Conservation (phyloP, 2,113 vertebrate genomes). For the Oreochromis aureus region DNA sequence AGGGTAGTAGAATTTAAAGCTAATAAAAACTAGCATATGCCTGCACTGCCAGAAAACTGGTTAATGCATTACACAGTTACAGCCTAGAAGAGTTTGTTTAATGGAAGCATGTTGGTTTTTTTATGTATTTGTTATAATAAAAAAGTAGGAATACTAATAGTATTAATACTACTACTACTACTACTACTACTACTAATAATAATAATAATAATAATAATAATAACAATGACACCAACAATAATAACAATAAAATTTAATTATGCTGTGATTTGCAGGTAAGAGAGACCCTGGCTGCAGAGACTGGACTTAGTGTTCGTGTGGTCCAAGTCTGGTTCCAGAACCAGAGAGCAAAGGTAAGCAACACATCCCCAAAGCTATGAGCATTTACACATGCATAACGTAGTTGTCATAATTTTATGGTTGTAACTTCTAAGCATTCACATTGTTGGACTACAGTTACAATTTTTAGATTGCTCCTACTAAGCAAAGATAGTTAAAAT, state of each 20-base stretch:
- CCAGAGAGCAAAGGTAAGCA: constrained; percentile 93
- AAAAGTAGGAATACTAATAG: not conserved
- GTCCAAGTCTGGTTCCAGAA: constrained; percentile 99
- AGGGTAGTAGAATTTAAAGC: not conserved
- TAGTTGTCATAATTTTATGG: not conserved
- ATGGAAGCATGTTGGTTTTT: not conserved
- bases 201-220: not conserved
- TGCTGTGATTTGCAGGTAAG: constrained; percentile 76
- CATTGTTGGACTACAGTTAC: not conserved
- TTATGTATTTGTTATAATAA: not conserved
- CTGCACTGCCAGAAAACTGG: not conserved
- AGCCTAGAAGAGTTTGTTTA: not conserved
- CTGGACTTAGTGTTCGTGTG: constrained; percentile 89
- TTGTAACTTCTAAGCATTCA: not conserved
- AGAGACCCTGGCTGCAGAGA: constrained; percentile 92
- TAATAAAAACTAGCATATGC: not conserved
- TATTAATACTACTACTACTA: not conserved
- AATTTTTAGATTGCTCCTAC: not conserved
- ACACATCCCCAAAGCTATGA: not conserved
- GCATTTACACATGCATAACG: accelerated
- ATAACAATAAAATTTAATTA: not conserved
- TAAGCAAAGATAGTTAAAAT: not conserved
- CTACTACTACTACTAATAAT: not conserved
- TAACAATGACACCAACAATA: accelerated
- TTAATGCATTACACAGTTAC: not conserved